phyloP scores from a whole-genome alignment of 2,113 vertebrate genomes.

The Geothlypis trichas region DNA sequence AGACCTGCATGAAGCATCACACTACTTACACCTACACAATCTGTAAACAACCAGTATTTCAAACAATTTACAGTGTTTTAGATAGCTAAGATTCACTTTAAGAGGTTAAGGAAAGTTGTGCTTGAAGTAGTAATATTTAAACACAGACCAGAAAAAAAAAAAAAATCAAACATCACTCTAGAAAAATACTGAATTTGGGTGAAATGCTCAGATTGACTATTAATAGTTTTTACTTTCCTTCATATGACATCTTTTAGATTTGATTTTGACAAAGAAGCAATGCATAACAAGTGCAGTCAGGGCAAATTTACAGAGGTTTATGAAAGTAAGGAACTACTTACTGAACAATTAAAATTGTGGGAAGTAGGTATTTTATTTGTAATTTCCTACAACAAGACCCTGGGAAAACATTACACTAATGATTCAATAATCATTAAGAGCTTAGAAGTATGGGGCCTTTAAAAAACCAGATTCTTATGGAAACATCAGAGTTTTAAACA shows the following conservation, averaged over 20 bases:
- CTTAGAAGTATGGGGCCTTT: background rate
- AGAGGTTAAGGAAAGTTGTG: background rate
- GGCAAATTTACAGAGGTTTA: background rate
- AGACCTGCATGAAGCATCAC: background rate
- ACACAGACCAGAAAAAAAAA: background rate
- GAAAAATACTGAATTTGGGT: background rate
- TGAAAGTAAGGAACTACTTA: background rate
- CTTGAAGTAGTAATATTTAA: background rate
- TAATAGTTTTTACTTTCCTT: background rate
- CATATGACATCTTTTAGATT: background rate
- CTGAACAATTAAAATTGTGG: background rate
- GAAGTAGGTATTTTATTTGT: conserved; percentile 29
- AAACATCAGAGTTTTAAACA: conserved; percentile 5
- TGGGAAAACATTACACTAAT: conserved; percentile 43
- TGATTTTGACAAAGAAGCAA: background rate
- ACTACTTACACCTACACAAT: background rate
- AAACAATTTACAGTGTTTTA: background rate
- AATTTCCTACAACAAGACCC: conserved; percentile 38
- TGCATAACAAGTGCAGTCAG: background rate
- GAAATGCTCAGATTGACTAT: background rate
- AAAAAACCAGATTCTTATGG: background rate
- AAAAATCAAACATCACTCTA: background rate
- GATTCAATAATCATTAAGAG: conserved; percentile 58
- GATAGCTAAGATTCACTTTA: background rate
- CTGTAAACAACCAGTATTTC: background rate